These are phyloP conservation scores for Neodiprion lecontei DNA, from an alignment of 1,140 invertebrate species.

Conservation along the genomic window DNA sequence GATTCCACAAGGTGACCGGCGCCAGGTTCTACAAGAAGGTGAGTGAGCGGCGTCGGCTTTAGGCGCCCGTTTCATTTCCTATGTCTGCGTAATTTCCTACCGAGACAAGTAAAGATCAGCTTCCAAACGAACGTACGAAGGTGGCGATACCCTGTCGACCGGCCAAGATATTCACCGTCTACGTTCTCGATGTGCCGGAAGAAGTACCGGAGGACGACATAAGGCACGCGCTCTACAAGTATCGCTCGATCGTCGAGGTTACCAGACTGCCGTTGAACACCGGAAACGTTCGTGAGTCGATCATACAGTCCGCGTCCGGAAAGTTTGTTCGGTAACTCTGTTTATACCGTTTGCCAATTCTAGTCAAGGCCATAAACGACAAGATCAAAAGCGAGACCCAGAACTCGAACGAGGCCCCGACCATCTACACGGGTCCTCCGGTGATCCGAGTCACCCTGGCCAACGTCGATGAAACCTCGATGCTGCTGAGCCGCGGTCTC, in stretches of 20 bases:
- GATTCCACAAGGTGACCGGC: slow-evolving; percentile 83
- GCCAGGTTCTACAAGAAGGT: slow-evolving; percentile 81
- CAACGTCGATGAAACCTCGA: slow-evolving; percentile 80
- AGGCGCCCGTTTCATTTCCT: too few species aligned
- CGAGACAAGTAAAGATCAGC: slow-evolving; percentile 12
- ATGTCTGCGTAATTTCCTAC: too few species aligned
- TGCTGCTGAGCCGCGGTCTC: slow-evolving; percentile 79
- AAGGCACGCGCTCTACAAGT: slow-evolving; percentile 80
- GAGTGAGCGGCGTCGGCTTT: slow-evolving; percentile 42
- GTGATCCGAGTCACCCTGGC: slow-evolving; percentile 79
- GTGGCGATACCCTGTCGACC: slow-evolving; percentile 83
- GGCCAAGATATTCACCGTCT: slow-evolving; percentile 81
- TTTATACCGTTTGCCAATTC: not conserved
- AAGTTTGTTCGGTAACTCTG: not conserved
- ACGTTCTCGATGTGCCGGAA: slow-evolving; percentile 81
- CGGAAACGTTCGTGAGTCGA: slow-evolving; percentile 53
- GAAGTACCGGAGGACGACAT: slow-evolving; percentile 85
- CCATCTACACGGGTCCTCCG: slow-evolving; percentile 61
- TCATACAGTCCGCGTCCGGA: not conserved
- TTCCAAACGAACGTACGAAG: slow-evolving; percentile 51
- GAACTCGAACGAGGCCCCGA: slow-evolving; percentile 64
- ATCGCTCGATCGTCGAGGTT: slow-evolving; percentile 79
- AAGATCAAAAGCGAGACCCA: slow-evolving; percentile 56
- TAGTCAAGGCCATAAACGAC: slow-evolving; percentile 58
- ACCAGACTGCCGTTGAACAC: slow-evolving; percentile 66